Conservation (phyloP, 2,888 invertebrate species). For the Argynnis bischoffii region DNA sequence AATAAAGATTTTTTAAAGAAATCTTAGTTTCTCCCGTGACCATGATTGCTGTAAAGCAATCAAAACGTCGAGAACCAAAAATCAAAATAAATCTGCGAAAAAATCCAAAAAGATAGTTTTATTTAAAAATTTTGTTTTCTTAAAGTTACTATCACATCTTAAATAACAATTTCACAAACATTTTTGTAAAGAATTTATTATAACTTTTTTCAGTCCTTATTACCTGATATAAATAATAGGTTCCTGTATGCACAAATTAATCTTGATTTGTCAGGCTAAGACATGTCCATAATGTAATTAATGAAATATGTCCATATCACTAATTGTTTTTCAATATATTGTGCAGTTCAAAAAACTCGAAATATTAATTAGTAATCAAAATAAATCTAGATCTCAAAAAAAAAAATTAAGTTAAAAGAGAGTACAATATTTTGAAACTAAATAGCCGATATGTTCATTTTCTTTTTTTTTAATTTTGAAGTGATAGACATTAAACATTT, state of each 20-base stretch:
- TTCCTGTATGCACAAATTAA: slow-evolving; percentile 22
- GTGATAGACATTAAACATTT: slow-evolving; percentile 18
- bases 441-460: slow-evolving; percentile 4
- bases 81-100: too few relatives aligned
- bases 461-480: slow-evolving; percentile 11
- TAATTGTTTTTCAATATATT: slow-evolving; percentile 11
- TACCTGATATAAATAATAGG: slow-evolving; percentile 6
- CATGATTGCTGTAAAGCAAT: too few relatives aligned
- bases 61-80: too few relatives aligned
- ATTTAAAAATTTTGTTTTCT: too few relatives aligned
- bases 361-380: slow-evolving; percentile 1
- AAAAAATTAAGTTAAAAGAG: not conserved
- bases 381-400: slow-evolving; percentile 7
- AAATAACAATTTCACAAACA: too few relatives aligned
- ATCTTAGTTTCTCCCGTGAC: too few relatives aligned
- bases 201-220: not conserved
- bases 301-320: not conserved
- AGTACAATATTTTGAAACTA: slow-evolving; percentile 11
- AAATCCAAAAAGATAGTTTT: too few relatives aligned
- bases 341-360: slow-evolving; percentile 4
- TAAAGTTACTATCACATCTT: too few relatives aligned
- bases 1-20: too few relatives aligned
- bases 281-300: slow-evolving; percentile 14
- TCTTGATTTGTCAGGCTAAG: slow-evolving; percentile 24
- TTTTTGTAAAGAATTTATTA: not conserved